phyloP scores from a whole-genome alignment of 2,888 invertebrate species.

The Eustalomyia histrio region DNA sequence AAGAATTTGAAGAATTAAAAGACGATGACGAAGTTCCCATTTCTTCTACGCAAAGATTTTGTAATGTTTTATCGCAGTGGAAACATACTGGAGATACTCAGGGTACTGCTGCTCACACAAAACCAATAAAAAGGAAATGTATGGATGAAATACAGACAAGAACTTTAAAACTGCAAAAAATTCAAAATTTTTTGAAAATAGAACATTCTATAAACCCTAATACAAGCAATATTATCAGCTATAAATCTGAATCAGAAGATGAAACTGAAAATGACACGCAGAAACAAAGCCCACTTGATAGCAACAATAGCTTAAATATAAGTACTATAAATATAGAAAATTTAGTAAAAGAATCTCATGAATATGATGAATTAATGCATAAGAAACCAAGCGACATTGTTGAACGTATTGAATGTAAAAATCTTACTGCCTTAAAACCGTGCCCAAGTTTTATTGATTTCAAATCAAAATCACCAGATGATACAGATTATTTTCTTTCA shows the following conservation, averaged over 20 bases:
- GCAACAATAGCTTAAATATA: constrained; percentile 23
- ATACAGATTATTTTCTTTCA: background rate
- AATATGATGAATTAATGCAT: constrained; percentile 5
- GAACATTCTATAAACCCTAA: constrained; percentile 46
- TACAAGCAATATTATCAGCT: constrained; percentile 12
- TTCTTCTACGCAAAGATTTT: constrained; percentile 76
- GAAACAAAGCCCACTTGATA: background rate
- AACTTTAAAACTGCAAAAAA: constrained; percentile 75
- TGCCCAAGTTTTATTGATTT: background rate
- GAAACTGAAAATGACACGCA: constrained; percentile 23
- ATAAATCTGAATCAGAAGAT: constrained; percentile 69
- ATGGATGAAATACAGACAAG: constrained; percentile 72
- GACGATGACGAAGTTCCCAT: constrained; percentile 76
- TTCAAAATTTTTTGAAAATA: constrained; percentile 73
- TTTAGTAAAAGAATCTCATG: constrained; percentile 63
- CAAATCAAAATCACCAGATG: background rate
- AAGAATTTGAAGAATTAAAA: constrained; percentile 74
- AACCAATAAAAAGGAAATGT: constrained; percentile 71
- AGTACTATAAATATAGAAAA: constrained; percentile 57
- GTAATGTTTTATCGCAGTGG: constrained; percentile 77
- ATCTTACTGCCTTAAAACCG: background rate
- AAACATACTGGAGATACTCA: constrained; percentile 76
- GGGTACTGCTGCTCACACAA: constrained; percentile 67
- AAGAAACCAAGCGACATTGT: background rate
- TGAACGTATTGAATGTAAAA: constrained; percentile 40